A percentile compares a stretch with the other conserved stretches of the same genome.
These are phyloP conservation scores for Cheilosia pagana DNA, from an alignment of 2,888 invertebrate genomes.

Conservation along the genomic window DNA sequence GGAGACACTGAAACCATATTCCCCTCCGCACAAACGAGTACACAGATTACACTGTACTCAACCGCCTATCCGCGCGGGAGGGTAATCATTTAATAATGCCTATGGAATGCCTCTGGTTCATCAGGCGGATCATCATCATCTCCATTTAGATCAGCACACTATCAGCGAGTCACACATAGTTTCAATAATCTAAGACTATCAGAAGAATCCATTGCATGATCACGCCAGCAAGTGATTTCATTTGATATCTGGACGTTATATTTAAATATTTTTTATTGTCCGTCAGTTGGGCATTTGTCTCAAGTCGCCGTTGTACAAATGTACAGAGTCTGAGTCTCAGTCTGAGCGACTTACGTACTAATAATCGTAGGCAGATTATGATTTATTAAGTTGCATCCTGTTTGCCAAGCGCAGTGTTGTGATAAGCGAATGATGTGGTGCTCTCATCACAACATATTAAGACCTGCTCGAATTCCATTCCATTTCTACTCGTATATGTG, in stretches of 20 bases:
- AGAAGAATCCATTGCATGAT: conserved; percentile 74
- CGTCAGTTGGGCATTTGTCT: conserved; percentile 40
- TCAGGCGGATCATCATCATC: conserved; percentile 63
- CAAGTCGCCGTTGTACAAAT: conserved; percentile 35
- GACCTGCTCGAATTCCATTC: conserved; percentile 42
- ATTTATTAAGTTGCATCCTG: conserved; percentile 75
- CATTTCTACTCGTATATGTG: conserved; percentile 12
- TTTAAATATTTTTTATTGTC: conserved; percentile 58
- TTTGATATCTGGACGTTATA: conserved; percentile 59
- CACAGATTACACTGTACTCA: conserved; percentile 36
- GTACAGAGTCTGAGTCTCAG: conserved; percentile 8
- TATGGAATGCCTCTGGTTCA: conserved; percentile 67
- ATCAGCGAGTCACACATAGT: conserved; percentile 67
- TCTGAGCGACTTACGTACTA: conserved; percentile 34
- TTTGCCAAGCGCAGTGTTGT: conserved; percentile 70
- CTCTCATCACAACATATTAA: conserved; percentile 62
- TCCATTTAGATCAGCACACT: conserved; percentile 67
- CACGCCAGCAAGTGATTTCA: conserved; percentile 73
- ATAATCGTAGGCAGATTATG: conserved; percentile 75
- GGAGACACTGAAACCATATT: conserved; percentile 65
- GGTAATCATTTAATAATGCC: conserved; percentile 74
- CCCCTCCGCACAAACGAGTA: conserved; percentile 27
- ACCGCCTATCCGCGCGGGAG: conserved; percentile 27
- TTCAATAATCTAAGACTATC: conserved; percentile 74
- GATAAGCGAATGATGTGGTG: conserved; percentile 63